Evolutionary conservation across 2,113 vertebrate genomes (phyloP).

Genomic region (Bos javanicus): DNA sequence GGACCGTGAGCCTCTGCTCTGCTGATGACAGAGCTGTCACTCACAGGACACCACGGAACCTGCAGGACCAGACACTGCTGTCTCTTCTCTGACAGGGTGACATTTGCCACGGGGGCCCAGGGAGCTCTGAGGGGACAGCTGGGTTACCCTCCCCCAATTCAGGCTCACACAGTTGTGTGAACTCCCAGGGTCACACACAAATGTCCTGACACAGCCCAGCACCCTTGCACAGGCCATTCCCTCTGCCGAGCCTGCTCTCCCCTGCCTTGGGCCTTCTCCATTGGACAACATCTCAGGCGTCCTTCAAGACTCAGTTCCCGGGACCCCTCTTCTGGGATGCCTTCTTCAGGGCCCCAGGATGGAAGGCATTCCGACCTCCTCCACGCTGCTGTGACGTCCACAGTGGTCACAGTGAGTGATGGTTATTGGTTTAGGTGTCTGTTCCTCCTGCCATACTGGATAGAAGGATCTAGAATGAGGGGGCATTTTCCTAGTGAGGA

Average conservation of each 20-base stretch:
- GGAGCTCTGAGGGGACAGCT: not conserved
- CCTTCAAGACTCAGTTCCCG: not conserved
- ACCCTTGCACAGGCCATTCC: not conserved
- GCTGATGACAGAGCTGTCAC: not conserved
- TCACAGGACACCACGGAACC: not conserved
- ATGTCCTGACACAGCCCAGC: not conserved
- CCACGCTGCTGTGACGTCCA: too few species aligned
- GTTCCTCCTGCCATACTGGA: not conserved
- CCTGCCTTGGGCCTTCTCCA: not conserved
- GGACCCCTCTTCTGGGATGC: not conserved
- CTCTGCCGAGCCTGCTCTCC: not conserved
- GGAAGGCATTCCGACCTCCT: not conserved
- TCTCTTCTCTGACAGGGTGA: not conserved
- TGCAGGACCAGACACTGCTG: not conserved
- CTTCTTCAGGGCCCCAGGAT: not conserved
- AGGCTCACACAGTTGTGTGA: not conserved
- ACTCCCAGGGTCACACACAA: not conserved
- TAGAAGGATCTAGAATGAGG: constrained; percentile 8
- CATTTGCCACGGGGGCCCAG: not conserved
- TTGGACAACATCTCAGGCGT: not conserved
- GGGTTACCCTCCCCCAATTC: not conserved
- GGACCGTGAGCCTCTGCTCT: not conserved
- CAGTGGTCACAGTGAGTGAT: not conserved
- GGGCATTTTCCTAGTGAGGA: not conserved
- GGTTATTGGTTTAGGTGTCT: not conserved